Conservation (phyloP, 2,113 vertebrate species). For the Pelecanus crispus region DNA sequence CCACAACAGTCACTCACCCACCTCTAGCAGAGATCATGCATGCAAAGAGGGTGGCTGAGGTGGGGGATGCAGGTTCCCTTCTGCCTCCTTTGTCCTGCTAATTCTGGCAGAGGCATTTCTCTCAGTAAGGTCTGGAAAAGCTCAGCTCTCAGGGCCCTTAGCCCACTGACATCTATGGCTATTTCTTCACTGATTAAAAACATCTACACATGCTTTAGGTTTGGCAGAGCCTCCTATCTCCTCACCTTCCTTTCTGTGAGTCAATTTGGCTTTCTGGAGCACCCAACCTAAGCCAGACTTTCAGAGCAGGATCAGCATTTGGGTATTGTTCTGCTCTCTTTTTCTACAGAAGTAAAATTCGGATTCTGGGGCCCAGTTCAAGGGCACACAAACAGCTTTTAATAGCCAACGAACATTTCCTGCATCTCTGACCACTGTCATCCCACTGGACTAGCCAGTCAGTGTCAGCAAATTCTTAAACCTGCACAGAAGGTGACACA, state of each 20-base stretch:
- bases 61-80: neutral
- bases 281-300: neutral
- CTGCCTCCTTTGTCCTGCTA: neutral
- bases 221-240: neutral
- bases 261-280: neutral
- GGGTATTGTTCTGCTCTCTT: neutral
- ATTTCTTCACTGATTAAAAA: neutral
- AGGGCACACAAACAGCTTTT: neutral
- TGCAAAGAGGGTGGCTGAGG: neutral
- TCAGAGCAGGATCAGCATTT: neutral
- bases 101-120: neutral
- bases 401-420: neutral
- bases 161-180: neutral
- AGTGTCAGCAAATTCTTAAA: neutral
- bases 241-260: neutral
- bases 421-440: too few species aligned
- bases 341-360: neutral
- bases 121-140: neutral
- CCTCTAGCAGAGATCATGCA: fast-evolving
- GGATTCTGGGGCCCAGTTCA: neutral
- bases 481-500: neutral
- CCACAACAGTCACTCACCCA: neutral
- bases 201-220: neutral
- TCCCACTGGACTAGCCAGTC: neutral
- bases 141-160: neutral